phyloP scores from a whole-genome alignment of 2,888 invertebrate species.

The Amphimallon solstitiale region DNA sequence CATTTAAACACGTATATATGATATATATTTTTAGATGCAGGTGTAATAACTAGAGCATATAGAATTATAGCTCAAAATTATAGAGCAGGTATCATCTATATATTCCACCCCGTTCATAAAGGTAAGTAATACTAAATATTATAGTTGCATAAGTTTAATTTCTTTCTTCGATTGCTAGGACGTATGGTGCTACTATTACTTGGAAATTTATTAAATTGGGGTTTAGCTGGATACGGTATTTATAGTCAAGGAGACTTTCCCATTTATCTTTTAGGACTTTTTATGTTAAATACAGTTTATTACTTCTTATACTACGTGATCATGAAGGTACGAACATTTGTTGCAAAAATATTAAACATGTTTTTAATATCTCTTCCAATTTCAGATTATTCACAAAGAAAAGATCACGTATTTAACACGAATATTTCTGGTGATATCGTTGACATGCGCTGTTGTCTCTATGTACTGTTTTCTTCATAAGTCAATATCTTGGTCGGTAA shows the following conservation, averaged over 20 bases:
- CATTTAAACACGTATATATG: no score
- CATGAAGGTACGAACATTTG: conserved; percentile 75
- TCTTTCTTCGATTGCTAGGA: conserved; percentile 52
- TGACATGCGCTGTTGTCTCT: conserved; percentile 74
- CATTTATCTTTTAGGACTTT: conserved; percentile 79
- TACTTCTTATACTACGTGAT: conserved; percentile 83
- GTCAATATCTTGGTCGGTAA: conserved; percentile 75
- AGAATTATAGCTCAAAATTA: conserved; percentile 59
- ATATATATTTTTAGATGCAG: conserved; percentile 51
- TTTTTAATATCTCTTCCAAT: conserved; percentile 38
- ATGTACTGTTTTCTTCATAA: conserved; percentile 78
- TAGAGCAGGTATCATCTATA: conserved; percentile 60
- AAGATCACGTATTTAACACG: conserved; percentile 70
- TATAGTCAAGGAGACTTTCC: conserved; percentile 79
- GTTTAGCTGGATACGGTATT: conserved; percentile 73
- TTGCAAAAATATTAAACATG: no score
- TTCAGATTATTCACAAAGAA: conserved; percentile 73
- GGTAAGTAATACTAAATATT: conserved; percentile 43
- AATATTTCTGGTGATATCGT: conserved; percentile 72
- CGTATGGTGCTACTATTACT: conserved; percentile 69
- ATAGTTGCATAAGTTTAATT: conserved; percentile 23
- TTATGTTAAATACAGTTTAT: conserved; percentile 84
- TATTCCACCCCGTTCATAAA: conserved; percentile 63
- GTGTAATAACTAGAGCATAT: conserved; percentile 52
- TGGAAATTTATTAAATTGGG: conserved; percentile 73